A percentile compares a stretch with the other conserved stretches of the same genome.
These are phyloP conservation scores for Poecile atricapillus DNA, from an alignment of 2,113 vertebrate species.

Conservation along the genomic window DNA sequence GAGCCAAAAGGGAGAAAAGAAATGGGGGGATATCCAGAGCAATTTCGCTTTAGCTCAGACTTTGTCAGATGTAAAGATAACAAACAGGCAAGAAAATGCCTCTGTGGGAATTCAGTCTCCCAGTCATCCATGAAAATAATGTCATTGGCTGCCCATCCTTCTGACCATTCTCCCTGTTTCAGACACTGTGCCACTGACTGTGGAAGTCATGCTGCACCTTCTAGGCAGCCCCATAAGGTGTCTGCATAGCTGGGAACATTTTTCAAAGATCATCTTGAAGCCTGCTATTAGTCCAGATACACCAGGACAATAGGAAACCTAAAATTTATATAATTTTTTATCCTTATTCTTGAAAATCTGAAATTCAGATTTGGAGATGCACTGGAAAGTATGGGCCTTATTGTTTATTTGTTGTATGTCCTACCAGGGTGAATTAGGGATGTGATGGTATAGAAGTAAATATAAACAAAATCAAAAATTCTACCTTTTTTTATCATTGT, in stretches of 20 bases:
- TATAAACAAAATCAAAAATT: background rate
- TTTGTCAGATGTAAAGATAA: background rate
- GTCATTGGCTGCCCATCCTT: background rate
- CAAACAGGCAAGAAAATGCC: background rate
- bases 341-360: background rate
- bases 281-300: background rate
- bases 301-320: background rate
- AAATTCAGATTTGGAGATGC: background rate
- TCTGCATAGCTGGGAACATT: background rate
- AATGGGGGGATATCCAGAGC: background rate
- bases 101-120: background rate
- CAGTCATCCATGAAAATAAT: background rate
- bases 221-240: background rate
- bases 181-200: fast-evolving
- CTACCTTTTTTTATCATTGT: background rate
- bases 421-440: background rate
- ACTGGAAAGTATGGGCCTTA: background rate
- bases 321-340: background rate
- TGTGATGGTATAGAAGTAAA: background rate
- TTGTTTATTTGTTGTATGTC: background rate
- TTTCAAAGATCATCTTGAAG: background rate
- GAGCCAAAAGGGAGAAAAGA: background rate
- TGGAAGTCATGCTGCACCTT: background rate
- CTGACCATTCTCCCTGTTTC: background rate
- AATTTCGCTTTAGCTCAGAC: background rate